Evolutionary conservation across 2,888 invertebrate species (phyloP).

Genomic region (Sminthurides aquaticus): DNA sequence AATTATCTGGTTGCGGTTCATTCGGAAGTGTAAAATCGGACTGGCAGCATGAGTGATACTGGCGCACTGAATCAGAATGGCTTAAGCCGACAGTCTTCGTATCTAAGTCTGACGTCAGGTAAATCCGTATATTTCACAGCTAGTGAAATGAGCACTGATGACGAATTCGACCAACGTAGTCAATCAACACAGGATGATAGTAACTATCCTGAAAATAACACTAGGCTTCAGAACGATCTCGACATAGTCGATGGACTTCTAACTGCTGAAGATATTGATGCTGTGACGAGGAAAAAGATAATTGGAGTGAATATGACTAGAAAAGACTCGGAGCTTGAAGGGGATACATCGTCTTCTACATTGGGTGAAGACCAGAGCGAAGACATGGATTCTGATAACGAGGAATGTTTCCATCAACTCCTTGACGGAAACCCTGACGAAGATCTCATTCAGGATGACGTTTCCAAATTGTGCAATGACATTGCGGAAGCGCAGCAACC

Average conservation of each 20-base stretch:
- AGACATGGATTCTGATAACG: conserved; percentile 14
- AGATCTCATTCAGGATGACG: conserved; percentile 32
- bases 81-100: conserved; percentile 23
- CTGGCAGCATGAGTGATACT: conserved; percentile 3
- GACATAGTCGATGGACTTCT: not conserved
- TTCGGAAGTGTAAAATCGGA: too few relatives aligned
- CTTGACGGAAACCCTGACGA: not conserved
- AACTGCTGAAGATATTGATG: not conserved
- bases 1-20: too few relatives aligned
- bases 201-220: not conserved
- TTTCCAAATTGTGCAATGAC: conserved; percentile 34
- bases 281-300: not conserved
- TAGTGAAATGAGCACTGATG: conserved; percentile 19
- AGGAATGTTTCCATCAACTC: conserved; percentile 8
- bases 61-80: not conserved
- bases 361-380: conserved; percentile 21
- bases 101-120: conserved; percentile 36
- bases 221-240: too few relatives aligned
- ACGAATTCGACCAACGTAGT: conserved; percentile 14
- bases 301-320: not conserved
- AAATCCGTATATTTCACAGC: conserved; percentile 37
- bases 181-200: not conserved
- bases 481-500: conserved; percentile 32
- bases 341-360: conserved; percentile 26
- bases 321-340: not conserved